Evolutionary conservation across 2,888 invertebrate species (phyloP).

Genomic region (Panopea generosa): DNA sequence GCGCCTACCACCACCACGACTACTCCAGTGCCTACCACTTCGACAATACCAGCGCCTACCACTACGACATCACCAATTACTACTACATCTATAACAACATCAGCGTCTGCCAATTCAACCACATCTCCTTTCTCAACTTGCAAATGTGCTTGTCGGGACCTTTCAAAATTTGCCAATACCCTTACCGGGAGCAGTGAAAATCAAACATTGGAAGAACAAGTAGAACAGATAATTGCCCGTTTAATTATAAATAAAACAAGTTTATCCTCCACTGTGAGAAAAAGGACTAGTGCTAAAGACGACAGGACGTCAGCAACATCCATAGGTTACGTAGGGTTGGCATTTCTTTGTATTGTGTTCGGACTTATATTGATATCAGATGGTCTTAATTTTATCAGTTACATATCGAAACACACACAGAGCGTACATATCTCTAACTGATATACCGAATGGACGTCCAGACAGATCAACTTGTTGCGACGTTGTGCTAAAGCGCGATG

Average conservation of each 20-base stretch:
- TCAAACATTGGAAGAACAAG: not conserved
- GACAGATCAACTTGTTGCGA: too few relatives aligned
- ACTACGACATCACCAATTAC: not conserved
- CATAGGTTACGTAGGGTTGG: not conserved
- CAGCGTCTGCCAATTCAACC: not conserved
- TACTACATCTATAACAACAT: not conserved
- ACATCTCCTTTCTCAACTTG: not conserved
- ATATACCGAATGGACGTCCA: too few relatives aligned
- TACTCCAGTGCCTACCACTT: not conserved
- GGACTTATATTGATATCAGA: not conserved
- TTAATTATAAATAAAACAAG: not conserved
- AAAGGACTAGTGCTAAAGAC: not conserved
- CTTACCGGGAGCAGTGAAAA: not conserved
- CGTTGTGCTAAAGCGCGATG: too few relatives aligned
- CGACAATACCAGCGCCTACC: not conserved
- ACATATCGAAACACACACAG: not conserved
- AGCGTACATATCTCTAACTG: too few relatives aligned
- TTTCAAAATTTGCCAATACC: too few relatives aligned
- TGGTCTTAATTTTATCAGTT: not conserved
- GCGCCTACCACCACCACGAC: not conserved
- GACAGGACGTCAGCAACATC: not conserved
- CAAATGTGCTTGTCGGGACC: not conserved
- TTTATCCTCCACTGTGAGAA: not conserved
- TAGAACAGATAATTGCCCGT: not conserved
- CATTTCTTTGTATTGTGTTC: not conserved